Evolutionary conservation across 2,797 vertebrate genomes (phyloP).

Genomic region (Rhinella marina): DNA sequence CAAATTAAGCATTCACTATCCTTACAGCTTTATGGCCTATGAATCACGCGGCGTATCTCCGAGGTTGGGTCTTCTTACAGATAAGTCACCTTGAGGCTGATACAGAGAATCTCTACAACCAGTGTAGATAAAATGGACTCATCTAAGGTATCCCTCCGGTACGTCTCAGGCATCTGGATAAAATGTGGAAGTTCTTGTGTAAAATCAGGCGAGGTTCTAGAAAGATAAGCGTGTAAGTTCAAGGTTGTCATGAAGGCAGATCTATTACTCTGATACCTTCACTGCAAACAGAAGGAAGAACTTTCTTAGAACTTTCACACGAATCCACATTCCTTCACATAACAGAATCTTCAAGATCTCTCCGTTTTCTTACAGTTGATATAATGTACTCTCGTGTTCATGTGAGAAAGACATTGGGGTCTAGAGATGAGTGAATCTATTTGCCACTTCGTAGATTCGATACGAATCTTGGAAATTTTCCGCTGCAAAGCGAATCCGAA

Average conservation of each 20-base stretch:
- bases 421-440: too few relatives aligned
- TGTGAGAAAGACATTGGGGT: too few relatives aligned
- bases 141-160: not conserved
- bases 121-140: not conserved
- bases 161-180: not conserved
- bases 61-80: not conserved
- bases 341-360: not conserved
- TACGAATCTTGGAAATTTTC: too few relatives aligned
- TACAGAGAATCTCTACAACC: not conserved
- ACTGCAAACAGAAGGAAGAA: not conserved
- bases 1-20: not conserved
- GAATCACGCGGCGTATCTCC: not conserved
- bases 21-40: not conserved
- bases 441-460: too few relatives aligned
- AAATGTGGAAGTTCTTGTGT: conserved; percentile 13
- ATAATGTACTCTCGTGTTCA: too few relatives aligned
- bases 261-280: not conserved
- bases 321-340: not conserved
- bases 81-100: not conserved
- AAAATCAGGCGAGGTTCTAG: not conserved
- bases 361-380: too few relatives aligned
- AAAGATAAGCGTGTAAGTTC: not conserved
- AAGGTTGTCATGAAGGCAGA: not conserved
- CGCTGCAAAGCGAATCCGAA: too few relatives aligned
- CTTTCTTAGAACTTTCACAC: not conserved